Base-by-base conservation (phyloP, 2,888 invertebrate genomes). In the Emmelina monodactyla region DNA sequence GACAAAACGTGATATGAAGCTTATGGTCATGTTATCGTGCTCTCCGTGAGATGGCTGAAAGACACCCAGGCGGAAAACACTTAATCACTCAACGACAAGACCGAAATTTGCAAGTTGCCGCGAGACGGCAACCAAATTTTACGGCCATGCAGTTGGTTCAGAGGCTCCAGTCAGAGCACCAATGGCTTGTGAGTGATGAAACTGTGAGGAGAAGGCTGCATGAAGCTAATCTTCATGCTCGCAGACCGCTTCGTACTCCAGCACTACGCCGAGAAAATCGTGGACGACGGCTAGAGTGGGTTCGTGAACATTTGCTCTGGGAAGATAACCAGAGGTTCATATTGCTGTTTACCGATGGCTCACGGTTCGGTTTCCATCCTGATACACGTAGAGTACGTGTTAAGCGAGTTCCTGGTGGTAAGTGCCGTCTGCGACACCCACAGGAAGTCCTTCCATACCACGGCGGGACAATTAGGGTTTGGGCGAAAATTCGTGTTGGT, bases 231-330 rank as follows among this genome's bases (percentile, higher is more conserved):
- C 34, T 29, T 34, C 19, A 34, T 34, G 16, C 29, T 29, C 19
- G 34, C 19, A 28, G 28, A 29, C 34, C 16, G 29, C 29, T 34
- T 29, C 14, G 34, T 12, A 14, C 13, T 34, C 34, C 34, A 34
- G 34, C 34, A 10, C 2, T 29, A 29, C 19, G 29, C 10, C 5
- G n/a, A n/a, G n/a, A n/a, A n/a, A n/a, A n/a, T 16, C 14, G 34
- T 14, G 7, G 30, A 6, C 11, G 30, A 7, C 12, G 14, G 6
- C 14, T 30, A 14, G 9, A 7, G 6, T 30, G 14, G 14, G 9
- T 9, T 19, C 19, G 30, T 7, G 14, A 12, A 30, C 14, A 30
- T 30, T 11, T 30, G 14, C 3, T 6, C 12, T 30, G 30, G 12
- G 13, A 14, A 13, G 7, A 10, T 14, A 5, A 30, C 2, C 14